phyloP scores from a whole-genome alignment of 1,140 invertebrate species.

The Leptonema lineaticorne region DNA sequence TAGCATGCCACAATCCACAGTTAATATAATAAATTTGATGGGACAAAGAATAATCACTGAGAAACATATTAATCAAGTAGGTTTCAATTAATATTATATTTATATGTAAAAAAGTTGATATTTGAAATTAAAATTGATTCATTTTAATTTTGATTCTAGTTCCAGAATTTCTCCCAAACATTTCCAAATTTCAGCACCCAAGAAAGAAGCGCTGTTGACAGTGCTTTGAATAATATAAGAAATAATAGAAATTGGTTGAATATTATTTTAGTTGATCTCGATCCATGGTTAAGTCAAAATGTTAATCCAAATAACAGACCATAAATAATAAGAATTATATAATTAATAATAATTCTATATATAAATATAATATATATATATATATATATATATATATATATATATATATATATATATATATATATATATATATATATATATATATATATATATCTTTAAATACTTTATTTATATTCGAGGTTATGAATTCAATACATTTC shows the following conservation, averaged over 20 bases:
- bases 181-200: neutral
- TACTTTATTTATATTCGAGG: too few relatives aligned
- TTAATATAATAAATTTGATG: neutral
- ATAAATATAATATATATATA: too few relatives aligned
- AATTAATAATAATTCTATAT: too few relatives aligned
- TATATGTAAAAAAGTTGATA: neutral
- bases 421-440: too few relatives aligned
- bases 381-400: too few relatives aligned
- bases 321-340: too few relatives aligned
- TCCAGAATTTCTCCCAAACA: neutral
- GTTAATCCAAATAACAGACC: too few relatives aligned
- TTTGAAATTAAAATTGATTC: neutral
- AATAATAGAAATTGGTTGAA: slow-evolving; percentile 1
- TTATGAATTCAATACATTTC: too few relatives aligned
- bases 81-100: too few relatives aligned
- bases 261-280: neutral
- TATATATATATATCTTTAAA: too few relatives aligned
- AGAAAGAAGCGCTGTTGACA: neutral
- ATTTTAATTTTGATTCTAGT: neutral
- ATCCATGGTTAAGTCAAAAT: slow-evolving; percentile 17
- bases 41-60: neutral
- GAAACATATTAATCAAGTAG: neutral
- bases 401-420: too few relatives aligned
- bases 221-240: neutral
- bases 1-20: neutral